phyloP scores from a whole-genome alignment of 2,113 vertebrate species.

The Bufo bufo region DNA sequence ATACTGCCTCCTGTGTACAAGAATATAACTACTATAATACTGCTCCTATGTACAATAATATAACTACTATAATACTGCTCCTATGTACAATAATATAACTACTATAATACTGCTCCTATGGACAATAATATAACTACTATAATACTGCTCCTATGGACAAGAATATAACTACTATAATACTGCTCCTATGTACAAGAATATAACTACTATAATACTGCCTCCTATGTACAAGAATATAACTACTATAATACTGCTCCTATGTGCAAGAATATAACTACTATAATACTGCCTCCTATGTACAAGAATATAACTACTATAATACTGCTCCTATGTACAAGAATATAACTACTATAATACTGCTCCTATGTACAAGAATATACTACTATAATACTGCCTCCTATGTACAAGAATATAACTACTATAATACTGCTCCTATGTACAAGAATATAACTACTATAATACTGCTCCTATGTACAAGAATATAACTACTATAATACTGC shows the following conservation, averaged over 20 bases:
- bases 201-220: background rate
- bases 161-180: too few species aligned
- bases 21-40: background rate
- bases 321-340: too few species aligned
- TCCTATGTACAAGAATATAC: background rate
- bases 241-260: background rate
- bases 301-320: background rate
- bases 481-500: too few species aligned
- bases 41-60: too few species aligned
- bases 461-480: background rate
- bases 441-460: background rate
- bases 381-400: slow-evolving; percentile 1
- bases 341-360: too few species aligned
- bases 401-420: background rate
- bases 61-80: too few species aligned
- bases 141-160: too few species aligned
- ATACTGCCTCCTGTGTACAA: background rate
- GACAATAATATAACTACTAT: too few species aligned
- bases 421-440: background rate
- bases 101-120: too few species aligned
- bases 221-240: too few species aligned
- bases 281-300: background rate
- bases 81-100: too few species aligned
- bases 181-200: too few species aligned
- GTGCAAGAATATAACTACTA: background rate